These are phyloP conservation scores for Eulemur mongoz DNA, from an alignment of 2,797 vertebrate species.

Conservation along the genomic window DNA sequence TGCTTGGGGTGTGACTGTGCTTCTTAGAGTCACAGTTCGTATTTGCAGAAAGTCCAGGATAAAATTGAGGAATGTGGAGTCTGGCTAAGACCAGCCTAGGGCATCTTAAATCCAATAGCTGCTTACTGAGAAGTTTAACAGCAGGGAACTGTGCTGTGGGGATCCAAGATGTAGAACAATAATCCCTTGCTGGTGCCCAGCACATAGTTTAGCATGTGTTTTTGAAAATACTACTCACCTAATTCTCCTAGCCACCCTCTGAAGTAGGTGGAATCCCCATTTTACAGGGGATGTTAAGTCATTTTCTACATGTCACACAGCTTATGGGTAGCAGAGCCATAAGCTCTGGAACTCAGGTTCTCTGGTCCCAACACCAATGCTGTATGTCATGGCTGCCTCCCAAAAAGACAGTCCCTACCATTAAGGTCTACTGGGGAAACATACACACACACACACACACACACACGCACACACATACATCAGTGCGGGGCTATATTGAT, in stretches of 20 bases:
- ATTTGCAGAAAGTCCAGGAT: slow-evolving; percentile 24
- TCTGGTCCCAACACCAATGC: neutral
- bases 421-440: neutral
- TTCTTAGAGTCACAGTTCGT: neutral
- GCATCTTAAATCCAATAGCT: neutral
- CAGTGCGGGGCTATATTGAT: neutral
- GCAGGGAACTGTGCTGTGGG: neutral
- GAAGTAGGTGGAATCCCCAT: neutral
- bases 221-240: slow-evolving; percentile 11
- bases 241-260: neutral
- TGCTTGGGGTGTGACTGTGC: slow-evolving; percentile 41
- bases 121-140: neutral
- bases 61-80: neutral
- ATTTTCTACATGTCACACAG: neutral
- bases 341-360: neutral
- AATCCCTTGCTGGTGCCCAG: neutral
- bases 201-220: neutral
- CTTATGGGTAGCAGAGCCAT: neutral
- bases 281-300: neutral
- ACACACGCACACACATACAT: too few relatives aligned
- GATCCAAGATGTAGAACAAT: neutral
- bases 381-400: neutral
- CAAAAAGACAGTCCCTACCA: neutral
- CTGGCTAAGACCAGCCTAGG: neutral
- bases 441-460: too few relatives aligned